A percentile compares a stretch with the other conserved stretches of the same genome.
Evolutionary conservation across 2,797 vertebrate species (phyloP).

Genomic region (Phataginus tricuspis): DNA sequence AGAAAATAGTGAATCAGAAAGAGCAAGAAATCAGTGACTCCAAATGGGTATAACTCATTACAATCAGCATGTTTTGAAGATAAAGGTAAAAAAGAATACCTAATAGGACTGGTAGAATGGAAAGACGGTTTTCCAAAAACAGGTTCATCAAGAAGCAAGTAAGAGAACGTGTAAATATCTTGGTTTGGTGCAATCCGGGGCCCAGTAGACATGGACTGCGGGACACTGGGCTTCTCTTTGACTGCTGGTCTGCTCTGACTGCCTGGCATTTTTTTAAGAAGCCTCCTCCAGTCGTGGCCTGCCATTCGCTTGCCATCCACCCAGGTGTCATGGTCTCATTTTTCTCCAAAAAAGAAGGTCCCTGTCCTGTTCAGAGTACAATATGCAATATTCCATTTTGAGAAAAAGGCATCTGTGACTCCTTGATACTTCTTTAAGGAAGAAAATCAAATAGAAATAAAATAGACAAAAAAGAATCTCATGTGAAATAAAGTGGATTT

Average conservation of each 20-base stretch:
- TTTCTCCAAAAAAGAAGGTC: background rate
- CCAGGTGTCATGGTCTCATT: background rate
- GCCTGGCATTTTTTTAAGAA: background rate
- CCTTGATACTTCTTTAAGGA: background rate
- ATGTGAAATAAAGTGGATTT: background rate
- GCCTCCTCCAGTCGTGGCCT: accelerated
- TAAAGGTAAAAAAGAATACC: background rate
- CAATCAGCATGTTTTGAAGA: background rate
- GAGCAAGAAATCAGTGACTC: background rate
- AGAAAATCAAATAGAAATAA: background rate
- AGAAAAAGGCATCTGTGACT: background rate
- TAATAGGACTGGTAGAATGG: too few species aligned
- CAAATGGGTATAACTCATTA: background rate
- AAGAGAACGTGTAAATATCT: background rate
- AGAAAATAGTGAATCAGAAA: background rate
- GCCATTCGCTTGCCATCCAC: background rate
- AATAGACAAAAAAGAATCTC: background rate
- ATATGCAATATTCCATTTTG: background rate
- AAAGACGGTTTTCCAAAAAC: background rate
- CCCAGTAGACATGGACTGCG: accelerated
- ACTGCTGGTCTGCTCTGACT: background rate
- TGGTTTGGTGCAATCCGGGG: too few species aligned
- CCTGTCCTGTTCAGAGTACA: background rate
- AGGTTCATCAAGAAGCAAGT: background rate
- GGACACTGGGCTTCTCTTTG: background rate